Evolutionary conservation across 2,113 vertebrate genomes (phyloP).

Genomic region (Engystomops pustulosus): DNA sequence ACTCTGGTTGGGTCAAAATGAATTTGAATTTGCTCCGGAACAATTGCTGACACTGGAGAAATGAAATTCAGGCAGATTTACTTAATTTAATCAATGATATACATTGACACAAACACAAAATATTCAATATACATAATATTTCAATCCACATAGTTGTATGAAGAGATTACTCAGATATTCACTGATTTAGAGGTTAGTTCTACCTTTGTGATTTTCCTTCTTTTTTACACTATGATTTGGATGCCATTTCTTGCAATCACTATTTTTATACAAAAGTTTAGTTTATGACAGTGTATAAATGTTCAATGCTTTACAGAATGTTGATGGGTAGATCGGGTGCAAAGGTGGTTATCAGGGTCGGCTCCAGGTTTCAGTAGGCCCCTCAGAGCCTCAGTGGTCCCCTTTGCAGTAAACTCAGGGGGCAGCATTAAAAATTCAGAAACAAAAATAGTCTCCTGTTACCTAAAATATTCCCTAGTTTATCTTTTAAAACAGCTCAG

Average conservation of each 20-base stretch:
- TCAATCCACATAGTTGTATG: background rate
- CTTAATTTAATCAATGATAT: background rate
- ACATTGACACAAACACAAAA: background rate
- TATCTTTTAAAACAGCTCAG: no score
- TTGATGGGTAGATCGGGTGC: no score
- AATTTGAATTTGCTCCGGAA: constrained; percentile 82
- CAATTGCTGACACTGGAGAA: constrained; percentile 1
- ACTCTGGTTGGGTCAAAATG: constrained; percentile 86
- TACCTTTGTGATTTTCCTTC: background rate
- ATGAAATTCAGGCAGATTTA: background rate
- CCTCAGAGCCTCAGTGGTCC: no score
- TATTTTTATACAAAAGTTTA: background rate
- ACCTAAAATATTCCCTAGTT: no score
- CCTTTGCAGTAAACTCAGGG: no score
- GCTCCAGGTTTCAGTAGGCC: no score
- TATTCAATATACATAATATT: background rate
- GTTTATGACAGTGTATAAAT: background rate
- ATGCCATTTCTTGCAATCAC: background rate
- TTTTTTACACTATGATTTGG: background rate
- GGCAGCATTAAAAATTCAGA: no score
- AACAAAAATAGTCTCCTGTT: no score
- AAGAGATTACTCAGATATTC: background rate
- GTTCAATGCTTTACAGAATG: background rate
- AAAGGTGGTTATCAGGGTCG: no score
- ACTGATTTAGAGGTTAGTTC: background rate